These are phyloP conservation scores for Centropristis striata DNA, from an alignment of 2,113 vertebrate species.

Conservation along the genomic window DNA sequence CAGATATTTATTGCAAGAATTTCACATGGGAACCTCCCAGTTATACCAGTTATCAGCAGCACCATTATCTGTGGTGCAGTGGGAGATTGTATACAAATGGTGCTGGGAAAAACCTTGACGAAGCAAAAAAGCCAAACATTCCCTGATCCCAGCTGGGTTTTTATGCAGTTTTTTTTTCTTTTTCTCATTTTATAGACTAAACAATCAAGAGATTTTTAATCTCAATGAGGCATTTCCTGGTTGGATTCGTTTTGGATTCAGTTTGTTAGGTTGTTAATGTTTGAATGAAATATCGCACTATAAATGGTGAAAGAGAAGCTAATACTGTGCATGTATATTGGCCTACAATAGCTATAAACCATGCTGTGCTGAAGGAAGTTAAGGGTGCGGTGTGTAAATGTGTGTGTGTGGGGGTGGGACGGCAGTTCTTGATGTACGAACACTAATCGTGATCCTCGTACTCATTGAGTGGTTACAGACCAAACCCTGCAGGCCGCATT, in stretches of 20 bases:
- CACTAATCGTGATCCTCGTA: constrained; percentile 68
- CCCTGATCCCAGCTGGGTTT: background rate
- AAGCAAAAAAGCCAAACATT: background rate
- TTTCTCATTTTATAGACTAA: background rate
- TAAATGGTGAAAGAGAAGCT: constrained; percentile 20
- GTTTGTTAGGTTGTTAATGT: background rate
- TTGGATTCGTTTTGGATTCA: background rate
- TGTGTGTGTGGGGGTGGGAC: constrained; percentile 5
- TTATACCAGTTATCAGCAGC: background rate
- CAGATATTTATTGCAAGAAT: constrained; percentile 24
- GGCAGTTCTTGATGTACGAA: constrained; percentile 54
- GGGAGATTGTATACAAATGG: background rate
- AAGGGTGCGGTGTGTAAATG: constrained; percentile 27
- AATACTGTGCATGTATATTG: constrained; percentile 17
- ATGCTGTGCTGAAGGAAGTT: constrained; percentile 8
- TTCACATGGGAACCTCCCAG: background rate
- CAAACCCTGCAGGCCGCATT: constrained; percentile 73
- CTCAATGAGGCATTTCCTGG: too few relatives aligned
- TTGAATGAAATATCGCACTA: constrained; percentile 1
- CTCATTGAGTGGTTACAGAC: constrained; percentile 74
- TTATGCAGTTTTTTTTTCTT: background rate
- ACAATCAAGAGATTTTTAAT: background rate
- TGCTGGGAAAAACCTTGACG: background rate
- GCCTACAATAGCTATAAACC: constrained; percentile 20
- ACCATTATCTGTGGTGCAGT: background rate